Conservation (phyloP, 2,888 invertebrate species). For the Poecilobothrus nobilitatus region DNA sequence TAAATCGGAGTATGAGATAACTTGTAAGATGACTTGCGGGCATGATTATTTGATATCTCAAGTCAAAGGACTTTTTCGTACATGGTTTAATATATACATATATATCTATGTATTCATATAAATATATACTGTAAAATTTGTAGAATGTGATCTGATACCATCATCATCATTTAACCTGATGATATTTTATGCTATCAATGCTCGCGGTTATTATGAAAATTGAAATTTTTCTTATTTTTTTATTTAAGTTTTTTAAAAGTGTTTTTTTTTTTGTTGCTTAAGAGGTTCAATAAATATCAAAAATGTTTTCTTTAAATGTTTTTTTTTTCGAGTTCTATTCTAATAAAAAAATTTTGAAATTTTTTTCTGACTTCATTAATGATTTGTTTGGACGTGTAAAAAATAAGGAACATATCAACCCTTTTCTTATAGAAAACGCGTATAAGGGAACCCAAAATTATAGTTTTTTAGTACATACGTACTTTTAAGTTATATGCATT, state of each 20-base stretch:
- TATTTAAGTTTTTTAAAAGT: not conserved
- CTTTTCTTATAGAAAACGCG: no score
- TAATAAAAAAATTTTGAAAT: no score
- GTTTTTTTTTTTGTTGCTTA: not conserved
- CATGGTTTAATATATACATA: no score
- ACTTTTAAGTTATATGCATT: no score
- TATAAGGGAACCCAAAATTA: no score
- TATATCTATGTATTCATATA: not conserved
- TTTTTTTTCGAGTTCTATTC: no score
- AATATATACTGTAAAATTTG: not conserved
- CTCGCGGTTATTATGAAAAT: conserved; percentile 6
- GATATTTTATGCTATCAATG: conserved; percentile 1
- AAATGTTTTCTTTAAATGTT: no score
- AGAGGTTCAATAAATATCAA: not conserved
- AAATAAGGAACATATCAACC: no score
- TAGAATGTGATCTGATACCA: not conserved
- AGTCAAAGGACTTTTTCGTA: not conserved
- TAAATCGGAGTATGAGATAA: not conserved
- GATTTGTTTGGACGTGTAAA: no score
- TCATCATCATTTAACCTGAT: conserved; percentile 1
- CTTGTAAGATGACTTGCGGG: not conserved
- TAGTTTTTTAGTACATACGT: no score
- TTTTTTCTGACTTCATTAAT: no score
- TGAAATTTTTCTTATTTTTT: not conserved
- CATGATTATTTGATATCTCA: not conserved